Conservation (phyloP, 1,140 invertebrate species). For the Seison nebaliae region DNA sequence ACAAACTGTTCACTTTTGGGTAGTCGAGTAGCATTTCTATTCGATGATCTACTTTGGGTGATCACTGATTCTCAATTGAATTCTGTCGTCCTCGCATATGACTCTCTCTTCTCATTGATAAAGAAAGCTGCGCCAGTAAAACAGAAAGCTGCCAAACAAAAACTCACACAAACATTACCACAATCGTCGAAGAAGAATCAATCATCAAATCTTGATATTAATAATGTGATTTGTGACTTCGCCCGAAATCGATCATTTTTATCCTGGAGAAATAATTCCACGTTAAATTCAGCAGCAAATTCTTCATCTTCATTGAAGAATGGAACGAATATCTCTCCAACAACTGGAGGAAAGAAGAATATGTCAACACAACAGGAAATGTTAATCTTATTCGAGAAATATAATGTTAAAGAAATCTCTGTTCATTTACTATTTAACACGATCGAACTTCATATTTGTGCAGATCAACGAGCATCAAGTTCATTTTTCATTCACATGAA, state of each 20-base stretch:
- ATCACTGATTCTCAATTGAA: conserved; percentile 79
- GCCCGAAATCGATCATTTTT: no score
- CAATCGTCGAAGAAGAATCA: neutral
- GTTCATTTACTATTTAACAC: conserved; percentile 76
- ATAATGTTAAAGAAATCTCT: conserved; percentile 82
- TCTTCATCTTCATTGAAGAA: no score
- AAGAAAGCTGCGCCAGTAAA: conserved; percentile 52
- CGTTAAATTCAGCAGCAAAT: neutral
- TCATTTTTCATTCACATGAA: conserved; percentile 20
- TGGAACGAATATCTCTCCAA: no score
- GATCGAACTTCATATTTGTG: conserved; percentile 83
- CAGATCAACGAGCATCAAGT: conserved; percentile 52
- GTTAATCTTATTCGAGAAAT: conserved; percentile 48
- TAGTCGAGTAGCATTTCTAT: conserved; percentile 59
- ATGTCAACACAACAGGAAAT: conserved; percentile 14
- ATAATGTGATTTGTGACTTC: no score
- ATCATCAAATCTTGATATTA: no score
- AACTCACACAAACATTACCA: conserved; percentile 45
- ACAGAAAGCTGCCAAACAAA: conserved; percentile 43
- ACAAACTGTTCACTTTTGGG: conserved; percentile 71
- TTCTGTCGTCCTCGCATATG: conserved; percentile 45
- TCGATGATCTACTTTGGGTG: conserved; percentile 91
- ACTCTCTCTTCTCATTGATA: conserved; percentile 31
- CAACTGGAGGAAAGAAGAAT: no score
- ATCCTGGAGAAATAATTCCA: no score